A percentile compares a stretch with the other conserved stretches of the same genome.
phyloP scores from a whole-genome alignment of 2,888 invertebrate species.

The Eupithecia inturbata region DNA sequence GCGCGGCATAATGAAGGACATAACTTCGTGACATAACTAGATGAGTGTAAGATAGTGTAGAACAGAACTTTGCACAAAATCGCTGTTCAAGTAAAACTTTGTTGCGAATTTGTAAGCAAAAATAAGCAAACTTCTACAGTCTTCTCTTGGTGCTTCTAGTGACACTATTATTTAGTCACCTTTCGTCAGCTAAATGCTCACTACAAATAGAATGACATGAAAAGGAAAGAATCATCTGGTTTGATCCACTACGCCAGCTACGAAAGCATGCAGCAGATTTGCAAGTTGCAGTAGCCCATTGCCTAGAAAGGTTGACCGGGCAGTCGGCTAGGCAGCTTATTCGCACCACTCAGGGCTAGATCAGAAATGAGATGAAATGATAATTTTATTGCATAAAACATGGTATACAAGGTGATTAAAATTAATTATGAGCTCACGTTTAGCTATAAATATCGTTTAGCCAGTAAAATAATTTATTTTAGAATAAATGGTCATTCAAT shows the following conservation, averaged over 20 bases:
- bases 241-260: neutral
- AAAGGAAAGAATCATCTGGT: neutral
- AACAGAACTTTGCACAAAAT: neutral
- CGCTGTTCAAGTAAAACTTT: neutral
- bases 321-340: neutral
- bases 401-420: too few species aligned
- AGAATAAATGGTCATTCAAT: too few species aligned
- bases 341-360: neutral
- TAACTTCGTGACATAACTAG: neutral
- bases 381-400: too few species aligned
- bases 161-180: neutral
- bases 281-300: neutral
- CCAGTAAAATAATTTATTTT: too few species aligned
- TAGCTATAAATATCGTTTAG: too few species aligned
- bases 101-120: neutral
- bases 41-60: neutral
- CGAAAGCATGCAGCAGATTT: neutral
- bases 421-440: too few species aligned
- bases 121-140: neutral
- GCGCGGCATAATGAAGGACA: conserved; percentile 1
- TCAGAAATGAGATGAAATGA: too few species aligned
- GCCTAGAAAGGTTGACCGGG: neutral
- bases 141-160: neutral
- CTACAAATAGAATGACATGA: neutral
- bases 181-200: neutral